phyloP scores from a whole-genome alignment of 1,140 invertebrate genomes.

The Drosophila bipectinata region DNA sequence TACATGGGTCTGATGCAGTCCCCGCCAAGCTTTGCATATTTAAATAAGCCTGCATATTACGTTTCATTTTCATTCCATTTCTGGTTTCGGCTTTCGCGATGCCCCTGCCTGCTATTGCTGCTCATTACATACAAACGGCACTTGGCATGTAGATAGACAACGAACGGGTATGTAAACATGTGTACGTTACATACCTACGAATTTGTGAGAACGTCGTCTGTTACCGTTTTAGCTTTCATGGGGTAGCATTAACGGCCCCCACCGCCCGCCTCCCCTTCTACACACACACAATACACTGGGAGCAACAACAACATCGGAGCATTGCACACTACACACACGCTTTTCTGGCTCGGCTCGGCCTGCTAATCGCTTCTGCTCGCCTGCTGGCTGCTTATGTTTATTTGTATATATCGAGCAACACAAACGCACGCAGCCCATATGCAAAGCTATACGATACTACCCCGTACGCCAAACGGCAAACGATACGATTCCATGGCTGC shows the following conservation, averaged over 20 bases:
- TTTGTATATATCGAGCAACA: constrained; percentile 82
- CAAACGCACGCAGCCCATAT: constrained; percentile 76
- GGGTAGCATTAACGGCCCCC: constrained; percentile 54
- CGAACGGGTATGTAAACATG: constrained; percentile 43
- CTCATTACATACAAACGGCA: constrained; percentile 62
- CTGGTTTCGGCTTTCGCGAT: constrained; percentile 68
- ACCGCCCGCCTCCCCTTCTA: constrained; percentile 26
- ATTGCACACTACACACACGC: constrained; percentile 52
- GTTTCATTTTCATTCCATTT: constrained; percentile 72
- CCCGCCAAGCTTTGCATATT: constrained; percentile 34
- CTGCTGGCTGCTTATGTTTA: constrained; percentile 80
- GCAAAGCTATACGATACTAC: constrained; percentile 40
- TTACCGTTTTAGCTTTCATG: constrained; percentile 79
- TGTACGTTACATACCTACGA: constrained; percentile 53
- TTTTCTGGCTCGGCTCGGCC: constrained; percentile 36
- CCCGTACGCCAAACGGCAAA: background rate
- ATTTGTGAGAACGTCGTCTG: constrained; percentile 68
- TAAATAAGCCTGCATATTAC: constrained; percentile 58
- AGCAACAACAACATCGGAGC: constrained; percentile 55
- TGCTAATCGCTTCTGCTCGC: constrained; percentile 78
- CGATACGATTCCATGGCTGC: background rate
- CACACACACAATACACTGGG: constrained; percentile 22
- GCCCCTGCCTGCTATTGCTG: constrained; percentile 24
- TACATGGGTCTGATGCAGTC: background rate
- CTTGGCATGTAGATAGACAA: constrained; percentile 40